phyloP scores from a whole-genome alignment of 2,113 vertebrate species.

The Hyperoodon ampullatus region DNA sequence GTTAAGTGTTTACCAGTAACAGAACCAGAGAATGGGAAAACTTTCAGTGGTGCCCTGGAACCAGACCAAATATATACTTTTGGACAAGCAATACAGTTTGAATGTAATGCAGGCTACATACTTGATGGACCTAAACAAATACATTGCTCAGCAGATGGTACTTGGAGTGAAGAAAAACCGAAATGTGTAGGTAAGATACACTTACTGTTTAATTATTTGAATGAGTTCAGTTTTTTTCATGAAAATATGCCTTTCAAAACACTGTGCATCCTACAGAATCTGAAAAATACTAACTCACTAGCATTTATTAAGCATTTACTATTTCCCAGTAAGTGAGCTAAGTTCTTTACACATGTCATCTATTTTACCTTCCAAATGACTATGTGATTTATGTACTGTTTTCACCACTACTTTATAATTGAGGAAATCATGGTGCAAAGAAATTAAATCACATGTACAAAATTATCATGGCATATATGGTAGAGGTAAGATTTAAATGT shows the following conservation, averaged over 20 bases:
- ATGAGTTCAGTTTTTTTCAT: not conserved
- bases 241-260: not conserved
- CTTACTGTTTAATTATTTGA: not conserved
- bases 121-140: constrained; percentile 83
- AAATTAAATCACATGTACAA: not conserved
- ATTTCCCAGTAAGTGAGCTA: not conserved
- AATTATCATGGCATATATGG: not conserved
- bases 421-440: not conserved
- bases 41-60: constrained; percentile 63
- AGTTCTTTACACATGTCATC: not conserved
- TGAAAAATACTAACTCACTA: not conserved
- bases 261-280: not conserved
- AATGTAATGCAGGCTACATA: constrained; percentile 79
- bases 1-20: constrained; percentile 82
- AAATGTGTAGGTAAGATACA: constrained; percentile 87
- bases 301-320: not conserved
- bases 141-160: constrained; percentile 85
- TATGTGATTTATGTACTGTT: not conserved
- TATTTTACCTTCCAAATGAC: not conserved
- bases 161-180: constrained; percentile 86
- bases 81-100: constrained; percentile 86
- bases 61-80: constrained; percentile 80
- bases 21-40: constrained; percentile 73
- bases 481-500: not conserved
- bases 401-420: not conserved